Evolutionary conservation across 2,888 invertebrate genomes (phyloP).

Genomic region (Gari tellinella): DNA sequence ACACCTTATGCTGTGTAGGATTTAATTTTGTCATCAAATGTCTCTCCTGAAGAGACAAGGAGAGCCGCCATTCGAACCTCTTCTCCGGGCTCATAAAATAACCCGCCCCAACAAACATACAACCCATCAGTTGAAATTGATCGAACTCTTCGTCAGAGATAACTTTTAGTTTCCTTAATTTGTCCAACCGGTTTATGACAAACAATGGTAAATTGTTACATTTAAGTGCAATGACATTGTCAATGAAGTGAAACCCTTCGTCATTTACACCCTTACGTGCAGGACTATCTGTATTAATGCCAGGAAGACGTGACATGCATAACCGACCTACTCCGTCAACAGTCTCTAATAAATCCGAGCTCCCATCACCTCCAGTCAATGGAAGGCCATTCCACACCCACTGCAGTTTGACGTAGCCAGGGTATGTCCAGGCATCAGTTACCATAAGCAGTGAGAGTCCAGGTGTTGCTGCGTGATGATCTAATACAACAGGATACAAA

Average conservation of each 20-base stretch:
- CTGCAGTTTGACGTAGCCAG: constrained; percentile 15
- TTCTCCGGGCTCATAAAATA: background rate
- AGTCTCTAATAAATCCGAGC: too few species aligned
- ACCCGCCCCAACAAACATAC: constrained; percentile 11
- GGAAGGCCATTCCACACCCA: background rate
- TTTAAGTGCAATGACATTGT: background rate
- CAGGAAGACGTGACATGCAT: too few species aligned
- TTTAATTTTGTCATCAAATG: constrained; percentile 28
- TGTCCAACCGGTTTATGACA: background rate
- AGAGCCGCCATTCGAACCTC: constrained; percentile 25
- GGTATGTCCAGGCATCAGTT: constrained; percentile 3
- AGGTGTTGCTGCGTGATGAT: background rate
- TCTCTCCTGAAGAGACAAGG: constrained; percentile 17
- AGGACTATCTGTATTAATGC: background rate
- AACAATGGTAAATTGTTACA: constrained; percentile 1
- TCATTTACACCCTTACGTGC: background rate
- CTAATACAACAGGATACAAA: background rate
- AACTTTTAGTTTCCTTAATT: too few species aligned
- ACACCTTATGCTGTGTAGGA: constrained; percentile 18
- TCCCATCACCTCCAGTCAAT: background rate
- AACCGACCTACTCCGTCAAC: too few species aligned
- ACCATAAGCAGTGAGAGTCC: constrained; percentile 2
- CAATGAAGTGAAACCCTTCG: background rate
- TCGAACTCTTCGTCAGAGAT: background rate
- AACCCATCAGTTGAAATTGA: background rate